phyloP scores from a whole-genome alignment of 2,113 vertebrate species.

The Protomyctophum bolini region DNA sequence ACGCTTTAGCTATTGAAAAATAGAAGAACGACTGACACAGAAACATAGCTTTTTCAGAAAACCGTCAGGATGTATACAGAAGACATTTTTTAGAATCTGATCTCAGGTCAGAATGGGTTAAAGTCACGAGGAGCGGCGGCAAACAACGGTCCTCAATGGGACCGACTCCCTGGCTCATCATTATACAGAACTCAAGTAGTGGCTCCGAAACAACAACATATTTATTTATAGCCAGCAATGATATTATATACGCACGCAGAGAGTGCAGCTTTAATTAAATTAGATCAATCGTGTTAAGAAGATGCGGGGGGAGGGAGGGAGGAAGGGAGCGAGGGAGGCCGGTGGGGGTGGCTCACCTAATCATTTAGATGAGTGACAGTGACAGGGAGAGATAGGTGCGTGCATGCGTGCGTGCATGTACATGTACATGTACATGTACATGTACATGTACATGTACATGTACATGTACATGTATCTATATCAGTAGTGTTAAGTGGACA shows the following conservation, averaged over 20 bases:
- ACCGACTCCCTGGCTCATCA: conserved; percentile 57
- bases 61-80: too few relatives aligned
- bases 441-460: neutral
- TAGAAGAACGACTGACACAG: too few relatives aligned
- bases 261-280: conserved; percentile 51
- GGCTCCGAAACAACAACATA: conserved; percentile 49
- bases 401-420: neutral
- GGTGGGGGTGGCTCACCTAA: neutral
- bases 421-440: neutral
- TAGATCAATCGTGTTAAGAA: conserved; percentile 13
- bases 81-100: too few relatives aligned
- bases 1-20: too few relatives aligned
- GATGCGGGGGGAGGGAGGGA: neutral
- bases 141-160: conserved; percentile 38
- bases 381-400: neutral
- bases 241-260: conserved; percentile 6
- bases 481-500: too few relatives aligned
- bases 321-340: neutral
- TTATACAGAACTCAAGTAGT: conserved; percentile 49
- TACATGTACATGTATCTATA: neutral
- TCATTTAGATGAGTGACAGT: conserved; percentile 12
- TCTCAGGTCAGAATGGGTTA: too few relatives aligned
- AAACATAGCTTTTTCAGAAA: too few relatives aligned
- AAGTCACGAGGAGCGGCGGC: conserved; percentile 37
- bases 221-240: conserved; percentile 48